phyloP scores from a whole-genome alignment of 2,113 vertebrate species.

The Carlito syrichta region DNA sequence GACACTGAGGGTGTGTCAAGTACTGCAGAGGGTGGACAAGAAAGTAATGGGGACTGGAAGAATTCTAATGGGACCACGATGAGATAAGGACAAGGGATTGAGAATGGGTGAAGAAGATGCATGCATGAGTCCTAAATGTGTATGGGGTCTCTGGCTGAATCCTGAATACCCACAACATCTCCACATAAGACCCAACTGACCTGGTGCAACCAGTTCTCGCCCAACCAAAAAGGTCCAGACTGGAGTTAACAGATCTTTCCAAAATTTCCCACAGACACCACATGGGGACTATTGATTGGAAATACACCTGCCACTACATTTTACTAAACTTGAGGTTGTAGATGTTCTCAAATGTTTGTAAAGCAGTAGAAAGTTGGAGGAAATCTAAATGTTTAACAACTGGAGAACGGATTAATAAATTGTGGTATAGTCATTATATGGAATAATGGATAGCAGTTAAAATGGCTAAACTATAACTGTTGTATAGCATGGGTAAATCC shows the following conservation, averaged over 20 bases:
- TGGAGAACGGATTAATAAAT: background rate
- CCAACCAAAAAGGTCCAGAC: background rate
- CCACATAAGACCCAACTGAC: background rate
- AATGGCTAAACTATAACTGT: background rate
- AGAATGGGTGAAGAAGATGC: background rate
- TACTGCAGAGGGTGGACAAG: background rate
- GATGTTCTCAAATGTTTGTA: background rate
- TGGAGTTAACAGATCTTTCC: background rate
- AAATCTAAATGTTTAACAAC: background rate
- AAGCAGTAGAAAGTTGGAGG: background rate
- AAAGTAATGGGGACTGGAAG: background rate
- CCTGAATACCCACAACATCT: background rate
- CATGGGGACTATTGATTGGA: background rate
- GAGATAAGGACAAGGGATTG: background rate
- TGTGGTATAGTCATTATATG: background rate
- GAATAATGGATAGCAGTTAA: background rate
- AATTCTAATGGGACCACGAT: background rate
- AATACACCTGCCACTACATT: background rate
- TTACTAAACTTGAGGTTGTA: slow-evolving; percentile 1
- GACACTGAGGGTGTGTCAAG: background rate
- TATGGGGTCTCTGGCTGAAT: background rate
- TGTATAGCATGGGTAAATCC: slow-evolving; percentile 17
- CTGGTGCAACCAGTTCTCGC: background rate
- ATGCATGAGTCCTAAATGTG: background rate
- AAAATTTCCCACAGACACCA: background rate